phyloP scores from a whole-genome alignment of 2,113 vertebrate genomes.

The Antechinus stuartii region DNA sequence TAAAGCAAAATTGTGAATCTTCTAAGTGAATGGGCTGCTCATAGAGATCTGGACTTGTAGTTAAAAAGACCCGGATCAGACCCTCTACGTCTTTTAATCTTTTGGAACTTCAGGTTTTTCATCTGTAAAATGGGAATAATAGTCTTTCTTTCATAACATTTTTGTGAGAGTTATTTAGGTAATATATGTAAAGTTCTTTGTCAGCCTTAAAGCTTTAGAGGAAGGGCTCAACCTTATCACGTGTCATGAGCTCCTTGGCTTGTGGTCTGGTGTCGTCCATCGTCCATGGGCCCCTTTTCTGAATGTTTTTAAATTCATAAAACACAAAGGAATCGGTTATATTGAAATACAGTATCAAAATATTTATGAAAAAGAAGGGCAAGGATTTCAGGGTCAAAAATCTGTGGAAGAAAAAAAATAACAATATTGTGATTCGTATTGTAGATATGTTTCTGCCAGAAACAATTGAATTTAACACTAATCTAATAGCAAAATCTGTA shows the following conservation, averaged over 20 bases:
- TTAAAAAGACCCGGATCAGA: background rate
- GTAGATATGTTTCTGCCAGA: background rate
- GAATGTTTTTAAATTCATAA: slow-evolving; percentile 5
- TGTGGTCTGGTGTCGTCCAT: background rate
- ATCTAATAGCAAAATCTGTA: background rate
- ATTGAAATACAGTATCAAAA: background rate
- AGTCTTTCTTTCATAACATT: background rate
- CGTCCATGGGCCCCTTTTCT: background rate
- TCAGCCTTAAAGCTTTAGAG: background rate
- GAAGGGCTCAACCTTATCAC: background rate
- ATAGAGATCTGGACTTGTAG: background rate
- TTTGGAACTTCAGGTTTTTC: slow-evolving; percentile 20
- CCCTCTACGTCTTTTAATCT: background rate
- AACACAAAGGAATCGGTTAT: background rate
- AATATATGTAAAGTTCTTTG: background rate
- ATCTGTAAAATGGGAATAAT: background rate
- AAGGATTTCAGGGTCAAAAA: background rate
- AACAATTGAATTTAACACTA: background rate
- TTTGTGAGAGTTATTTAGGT: background rate
- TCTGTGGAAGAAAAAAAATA: background rate
- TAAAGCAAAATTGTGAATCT: background rate
- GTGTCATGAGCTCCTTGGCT: background rate
- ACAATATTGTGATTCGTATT: background rate
- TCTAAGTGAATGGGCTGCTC: background rate
- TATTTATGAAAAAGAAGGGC: background rate